Percentiles rank a stretch among this genome's conserved stretches.
phyloP scores from a whole-genome alignment of 2,888 invertebrate species.

The Coelopa pilipes region DNA sequence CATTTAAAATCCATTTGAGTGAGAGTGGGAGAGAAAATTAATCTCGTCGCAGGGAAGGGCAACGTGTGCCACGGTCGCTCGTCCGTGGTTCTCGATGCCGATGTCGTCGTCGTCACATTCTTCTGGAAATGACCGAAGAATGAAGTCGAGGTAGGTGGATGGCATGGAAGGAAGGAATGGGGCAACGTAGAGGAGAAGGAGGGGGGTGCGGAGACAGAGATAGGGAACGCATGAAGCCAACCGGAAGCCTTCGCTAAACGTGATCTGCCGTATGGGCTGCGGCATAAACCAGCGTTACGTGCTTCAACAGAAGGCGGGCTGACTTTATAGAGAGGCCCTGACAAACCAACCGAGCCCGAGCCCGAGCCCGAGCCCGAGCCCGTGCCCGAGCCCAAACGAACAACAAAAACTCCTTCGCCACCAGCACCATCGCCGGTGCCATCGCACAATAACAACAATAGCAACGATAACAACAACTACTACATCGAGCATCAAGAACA shows the following conservation, averaged over 20 bases:
- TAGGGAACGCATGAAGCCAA: conserved; percentile 46
- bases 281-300: conserved; percentile 57
- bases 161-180: not conserved
- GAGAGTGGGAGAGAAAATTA: conserved; percentile 23
- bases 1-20: conserved; percentile 15
- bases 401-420: no score
- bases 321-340: conserved; percentile 53
- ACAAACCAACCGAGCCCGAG: not conserved
- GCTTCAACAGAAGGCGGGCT: conserved; percentile 65
- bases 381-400: no score
- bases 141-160: conserved; percentile 7
- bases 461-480: conserved; percentile 15
- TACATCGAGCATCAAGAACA: conserved; percentile 20
- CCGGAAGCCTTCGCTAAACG: conserved; percentile 66
- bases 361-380: no score
- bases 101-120: conserved; percentile 28
- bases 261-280: conserved; percentile 62
- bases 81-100: conserved; percentile 25
- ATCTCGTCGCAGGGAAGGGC: conserved; percentile 33
- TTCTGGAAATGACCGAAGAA: conserved; percentile 33
- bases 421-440: no score
- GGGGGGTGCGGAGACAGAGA: not conserved
- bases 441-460: conserved; percentile 7
- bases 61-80: conserved; percentile 18
- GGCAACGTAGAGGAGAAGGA: conserved; percentile 27